phyloP scores from a whole-genome alignment of 2,888 invertebrate genomes.

The Xanthostigma xanthostigma region DNA sequence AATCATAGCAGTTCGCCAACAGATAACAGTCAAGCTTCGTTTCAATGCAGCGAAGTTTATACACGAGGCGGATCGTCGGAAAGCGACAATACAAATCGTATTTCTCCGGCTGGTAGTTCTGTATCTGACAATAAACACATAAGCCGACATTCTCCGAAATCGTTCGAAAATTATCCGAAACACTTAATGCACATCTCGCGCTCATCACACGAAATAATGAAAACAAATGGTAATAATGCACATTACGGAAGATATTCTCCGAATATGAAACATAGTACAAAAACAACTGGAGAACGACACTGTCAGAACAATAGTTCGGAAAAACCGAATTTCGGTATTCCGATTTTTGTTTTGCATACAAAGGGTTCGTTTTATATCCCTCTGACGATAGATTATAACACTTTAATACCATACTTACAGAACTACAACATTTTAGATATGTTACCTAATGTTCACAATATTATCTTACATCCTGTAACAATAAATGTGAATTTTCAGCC shows the following conservation, averaged over 20 bases:
- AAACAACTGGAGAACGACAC: conserved; percentile 4
- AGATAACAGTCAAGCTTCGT: conserved; percentile 23
- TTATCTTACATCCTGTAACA: conserved; percentile 70
- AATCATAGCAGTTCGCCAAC: conserved; percentile 10
- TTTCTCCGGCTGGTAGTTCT: conserved; percentile 21
- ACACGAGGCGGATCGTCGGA: conserved; percentile 22
- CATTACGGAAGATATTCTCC: conserved; percentile 9
- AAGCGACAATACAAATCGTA: conserved; percentile 18
- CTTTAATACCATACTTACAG: conserved; percentile 53
- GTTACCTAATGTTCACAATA: conserved; percentile 35
- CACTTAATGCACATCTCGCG: conserved; percentile 1
- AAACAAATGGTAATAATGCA: background rate
- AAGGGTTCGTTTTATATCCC: conserved; percentile 81
- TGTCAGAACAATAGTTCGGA: conserved; percentile 16
- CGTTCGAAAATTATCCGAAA: conserved; percentile 2
- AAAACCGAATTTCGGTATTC: conserved; percentile 41
- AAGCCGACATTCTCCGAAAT: conserved; percentile 6
- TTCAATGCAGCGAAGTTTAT: conserved; percentile 24
- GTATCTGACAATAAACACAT: conserved; percentile 15
- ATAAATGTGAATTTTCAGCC: conserved; percentile 69
- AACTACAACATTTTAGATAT: conserved; percentile 40
- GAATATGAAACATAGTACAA: conserved; percentile 7
- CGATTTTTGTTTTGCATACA: conserved; percentile 83
- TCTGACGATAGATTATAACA: conserved; percentile 59
- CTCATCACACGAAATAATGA: background rate